A percentile compares a stretch with the other conserved stretches of the same genome.
Evolutionary conservation across 2,797 vertebrate genomes (phyloP).

Genomic region (Bovichtus diacanthus): DNA sequence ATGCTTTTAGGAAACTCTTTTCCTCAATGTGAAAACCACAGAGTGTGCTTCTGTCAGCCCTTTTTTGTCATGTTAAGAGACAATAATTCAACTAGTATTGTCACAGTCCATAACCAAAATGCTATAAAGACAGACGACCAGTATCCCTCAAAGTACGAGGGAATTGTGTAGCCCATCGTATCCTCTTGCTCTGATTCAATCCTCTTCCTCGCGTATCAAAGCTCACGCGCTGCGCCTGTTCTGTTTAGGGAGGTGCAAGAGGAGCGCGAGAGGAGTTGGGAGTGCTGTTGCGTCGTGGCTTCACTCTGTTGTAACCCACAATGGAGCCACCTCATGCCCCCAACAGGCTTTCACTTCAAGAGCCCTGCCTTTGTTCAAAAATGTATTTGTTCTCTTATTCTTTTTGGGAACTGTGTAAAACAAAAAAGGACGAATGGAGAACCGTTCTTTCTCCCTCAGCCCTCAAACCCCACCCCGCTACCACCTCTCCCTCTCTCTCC

Average conservation of each 20-base stretch:
- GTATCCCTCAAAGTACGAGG: constrained; percentile 62
- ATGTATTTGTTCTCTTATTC: constrained; percentile 88
- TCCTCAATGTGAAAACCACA: constrained; percentile 55
- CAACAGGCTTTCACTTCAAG: constrained; percentile 81
- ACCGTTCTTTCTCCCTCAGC: constrained; percentile 59
- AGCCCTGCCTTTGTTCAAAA: constrained; percentile 85
- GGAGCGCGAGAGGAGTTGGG: constrained; percentile 54
- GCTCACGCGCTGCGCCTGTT: constrained; percentile 68
- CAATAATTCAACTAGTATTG: constrained; percentile 46
- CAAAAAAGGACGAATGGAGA: constrained; percentile 73
- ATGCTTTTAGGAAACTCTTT: constrained; percentile 56
- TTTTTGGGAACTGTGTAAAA: constrained; percentile 83
- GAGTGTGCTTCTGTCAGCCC: constrained; percentile 56
- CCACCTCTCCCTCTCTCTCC: constrained; percentile 56
- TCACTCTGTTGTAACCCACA: constrained; percentile 73
- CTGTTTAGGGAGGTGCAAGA: constrained; percentile 67
- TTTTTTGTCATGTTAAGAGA: constrained; percentile 45
- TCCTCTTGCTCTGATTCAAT: constrained; percentile 66
- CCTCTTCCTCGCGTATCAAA: constrained; percentile 76
- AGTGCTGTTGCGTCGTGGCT: constrained; percentile 66
- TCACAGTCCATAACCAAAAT: constrained; percentile 49
- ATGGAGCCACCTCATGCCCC: constrained; percentile 81
- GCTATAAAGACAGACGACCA: constrained; percentile 47
- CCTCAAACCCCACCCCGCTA: constrained; percentile 51
- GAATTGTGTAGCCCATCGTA: constrained; percentile 64